Conservation (phyloP, 2,797 vertebrate species). For the Lepus townsendii region DNA sequence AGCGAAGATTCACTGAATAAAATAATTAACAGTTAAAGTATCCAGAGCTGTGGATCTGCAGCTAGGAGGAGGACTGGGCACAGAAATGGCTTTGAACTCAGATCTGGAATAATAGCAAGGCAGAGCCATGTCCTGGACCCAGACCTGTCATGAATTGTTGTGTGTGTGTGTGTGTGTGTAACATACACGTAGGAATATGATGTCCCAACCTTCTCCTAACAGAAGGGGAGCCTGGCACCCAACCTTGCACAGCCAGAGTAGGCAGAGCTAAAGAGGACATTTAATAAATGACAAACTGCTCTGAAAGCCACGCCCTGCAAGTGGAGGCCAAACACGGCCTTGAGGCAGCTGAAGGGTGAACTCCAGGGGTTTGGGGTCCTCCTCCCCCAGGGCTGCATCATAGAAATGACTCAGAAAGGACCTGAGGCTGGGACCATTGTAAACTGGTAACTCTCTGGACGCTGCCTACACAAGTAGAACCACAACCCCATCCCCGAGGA, state of each 20-base stretch:
- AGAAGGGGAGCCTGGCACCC: background rate
- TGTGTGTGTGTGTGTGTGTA: no score
- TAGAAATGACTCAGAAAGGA: background rate
- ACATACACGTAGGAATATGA: no score
- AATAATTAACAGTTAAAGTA: background rate
- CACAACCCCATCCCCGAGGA: no score
- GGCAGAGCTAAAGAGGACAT: background rate
- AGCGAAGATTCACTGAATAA: background rate
- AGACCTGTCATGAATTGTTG: fast-evolving
- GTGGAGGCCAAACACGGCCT: background rate
- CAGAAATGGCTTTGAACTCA: background rate
- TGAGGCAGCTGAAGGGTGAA: background rate
- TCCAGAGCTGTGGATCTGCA: background rate
- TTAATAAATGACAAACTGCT: background rate
- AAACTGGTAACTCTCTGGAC: background rate
- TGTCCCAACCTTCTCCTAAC: no score
- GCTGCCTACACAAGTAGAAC: background rate
- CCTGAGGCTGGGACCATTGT: background rate
- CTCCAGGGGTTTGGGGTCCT: background rate
- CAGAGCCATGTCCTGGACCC: background rate
- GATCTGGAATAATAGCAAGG: fast-evolving
- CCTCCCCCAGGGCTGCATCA: background rate
- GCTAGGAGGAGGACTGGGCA: background rate
- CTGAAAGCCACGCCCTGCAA: background rate
- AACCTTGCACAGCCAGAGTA: background rate